A percentile compares a stretch with the other conserved stretches of the same genome.
phyloP scores from a whole-genome alignment of 2,888 invertebrate species.

The Capitulum mitella region DNA sequence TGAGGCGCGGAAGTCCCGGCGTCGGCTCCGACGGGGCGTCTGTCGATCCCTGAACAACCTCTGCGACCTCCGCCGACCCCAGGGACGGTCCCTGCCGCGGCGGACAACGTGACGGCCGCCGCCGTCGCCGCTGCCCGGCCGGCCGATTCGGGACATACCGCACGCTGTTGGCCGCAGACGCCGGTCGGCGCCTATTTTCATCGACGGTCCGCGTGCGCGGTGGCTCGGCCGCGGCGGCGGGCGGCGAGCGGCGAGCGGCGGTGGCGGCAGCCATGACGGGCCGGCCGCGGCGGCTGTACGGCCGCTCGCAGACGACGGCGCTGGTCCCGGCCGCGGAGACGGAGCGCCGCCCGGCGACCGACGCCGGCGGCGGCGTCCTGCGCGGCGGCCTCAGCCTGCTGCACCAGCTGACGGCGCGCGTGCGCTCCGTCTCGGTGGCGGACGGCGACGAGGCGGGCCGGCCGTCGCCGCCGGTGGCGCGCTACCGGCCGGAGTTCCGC shows the following conservation, averaged over 20 bases:
- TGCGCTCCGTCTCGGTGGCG: conserved; percentile 3
- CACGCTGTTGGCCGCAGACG: neutral
- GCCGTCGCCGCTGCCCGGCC: neutral
- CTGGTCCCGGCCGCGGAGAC: neutral
- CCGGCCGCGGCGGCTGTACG: neutral
- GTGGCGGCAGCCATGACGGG: neutral
- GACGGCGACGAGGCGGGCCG: neutral
- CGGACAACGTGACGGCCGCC: neutral
- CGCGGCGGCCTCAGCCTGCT: neutral
- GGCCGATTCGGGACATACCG: too few species aligned
- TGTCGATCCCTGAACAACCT: too few species aligned
- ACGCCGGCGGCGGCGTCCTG: neutral
- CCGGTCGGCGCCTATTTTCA: neutral
- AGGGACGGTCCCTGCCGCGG: neutral
- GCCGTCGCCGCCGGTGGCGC: neutral
- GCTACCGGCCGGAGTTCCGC: conserved; percentile 5
- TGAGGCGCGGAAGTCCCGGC: too few species aligned
- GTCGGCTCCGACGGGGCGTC: too few species aligned
- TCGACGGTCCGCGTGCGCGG: neutral
- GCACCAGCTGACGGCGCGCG: conserved; percentile 19
- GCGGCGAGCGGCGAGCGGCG: neutral
- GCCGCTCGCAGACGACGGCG: conserved; percentile 14
- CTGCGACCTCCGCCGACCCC: too few species aligned
- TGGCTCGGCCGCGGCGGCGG: neutral
- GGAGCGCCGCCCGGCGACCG: neutral